A percentile compares a stretch with the other conserved stretches of the same genome.
These are phyloP conservation scores for Keiferia lycopersicella DNA, from an alignment of 2,888 invertebrate genomes.

Conservation along the genomic window DNA sequence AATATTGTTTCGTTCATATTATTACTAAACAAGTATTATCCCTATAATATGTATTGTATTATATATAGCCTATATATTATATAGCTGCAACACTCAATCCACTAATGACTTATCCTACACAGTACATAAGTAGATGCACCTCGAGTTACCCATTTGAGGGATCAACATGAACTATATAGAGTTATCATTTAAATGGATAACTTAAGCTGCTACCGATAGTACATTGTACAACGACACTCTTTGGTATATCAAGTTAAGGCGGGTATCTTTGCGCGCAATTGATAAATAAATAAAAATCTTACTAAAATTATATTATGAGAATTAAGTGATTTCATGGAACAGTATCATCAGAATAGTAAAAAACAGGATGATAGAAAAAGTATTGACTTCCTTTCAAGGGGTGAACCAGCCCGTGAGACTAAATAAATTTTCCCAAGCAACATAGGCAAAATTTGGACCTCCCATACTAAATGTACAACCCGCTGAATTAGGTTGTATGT, in stretches of 20 bases:
- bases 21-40: neutral
- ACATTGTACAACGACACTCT: conserved; percentile 49
- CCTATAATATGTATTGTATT: conserved; percentile 1
- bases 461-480: too few relatives aligned
- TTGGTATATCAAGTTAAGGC: conserved; percentile 53
- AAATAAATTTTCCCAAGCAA: too few relatives aligned
- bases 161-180: too few relatives aligned
- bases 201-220: conserved; percentile 27
- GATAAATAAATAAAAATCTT: neutral
- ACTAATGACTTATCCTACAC: conserved; percentile 48
- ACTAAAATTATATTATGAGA: neutral
- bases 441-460: too few relatives aligned
- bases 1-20: neutral
- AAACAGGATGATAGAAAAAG: too few relatives aligned
- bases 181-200: too few relatives aligned
- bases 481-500: too few relatives aligned
- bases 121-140: neutral
- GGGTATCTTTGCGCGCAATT: conserved; percentile 52
- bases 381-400: too few relatives aligned
- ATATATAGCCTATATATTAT: conserved; percentile 37
- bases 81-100: conserved; percentile 50
- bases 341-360: too few relatives aligned
- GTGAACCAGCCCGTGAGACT: too few relatives aligned
- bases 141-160: too few relatives aligned
- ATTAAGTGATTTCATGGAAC: too few relatives aligned